Conservation (phyloP, 2,797 vertebrate species). For the Orientallactaga sibirica region DNA sequence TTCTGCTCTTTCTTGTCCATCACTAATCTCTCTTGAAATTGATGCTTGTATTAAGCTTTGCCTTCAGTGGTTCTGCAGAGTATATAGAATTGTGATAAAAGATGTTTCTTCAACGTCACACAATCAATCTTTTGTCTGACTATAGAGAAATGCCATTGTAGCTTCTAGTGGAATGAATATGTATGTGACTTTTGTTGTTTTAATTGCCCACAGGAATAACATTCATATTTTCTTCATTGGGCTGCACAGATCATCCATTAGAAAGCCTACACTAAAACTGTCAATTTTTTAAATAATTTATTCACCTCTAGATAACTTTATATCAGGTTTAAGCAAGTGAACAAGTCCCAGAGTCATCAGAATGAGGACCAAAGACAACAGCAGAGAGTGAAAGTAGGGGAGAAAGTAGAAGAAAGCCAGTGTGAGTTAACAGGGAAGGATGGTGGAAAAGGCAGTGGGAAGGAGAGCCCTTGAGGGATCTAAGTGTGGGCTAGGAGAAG, state of each 20-base stretch:
- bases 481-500: neutral
- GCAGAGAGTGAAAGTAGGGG: neutral
- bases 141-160: neutral
- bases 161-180: neutral
- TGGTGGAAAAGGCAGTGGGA: too few relatives aligned
- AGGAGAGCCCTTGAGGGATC: neutral
- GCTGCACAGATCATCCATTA: neutral
- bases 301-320: neutral
- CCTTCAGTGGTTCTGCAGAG: neutral
- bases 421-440: neutral
- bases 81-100: neutral
- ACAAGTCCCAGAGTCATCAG: neutral
- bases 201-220: neutral
- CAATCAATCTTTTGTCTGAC: constrained; percentile 20
- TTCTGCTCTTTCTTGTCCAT: neutral
- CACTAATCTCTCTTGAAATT: constrained; percentile 6
- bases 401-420: neutral
- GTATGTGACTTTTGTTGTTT: neutral
- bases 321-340: constrained; percentile 13
- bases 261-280: neutral
- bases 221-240: neutral
- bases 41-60: constrained; percentile 17
- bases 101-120: neutral
- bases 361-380: neutral
- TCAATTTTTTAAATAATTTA: neutral